Base-by-base conservation (phyloP, 2,113 vertebrate genomes). In the Ailuropoda melanoleuca region DNA sequence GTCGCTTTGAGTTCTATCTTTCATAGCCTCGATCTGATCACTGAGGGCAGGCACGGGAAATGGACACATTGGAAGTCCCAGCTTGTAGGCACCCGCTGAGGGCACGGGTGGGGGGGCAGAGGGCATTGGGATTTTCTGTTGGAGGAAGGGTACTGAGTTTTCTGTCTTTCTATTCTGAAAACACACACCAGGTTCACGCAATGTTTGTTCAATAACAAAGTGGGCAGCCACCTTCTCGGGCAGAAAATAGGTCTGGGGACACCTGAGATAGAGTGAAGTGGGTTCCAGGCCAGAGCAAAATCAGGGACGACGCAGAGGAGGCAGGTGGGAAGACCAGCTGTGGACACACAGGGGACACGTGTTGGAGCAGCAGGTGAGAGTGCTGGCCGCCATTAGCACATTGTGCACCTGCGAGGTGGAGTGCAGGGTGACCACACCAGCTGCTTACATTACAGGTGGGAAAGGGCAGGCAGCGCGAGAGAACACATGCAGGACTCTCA, bases 331-430 rank as follows among this genome's bases (percentile, higher is more conserved):
- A 26, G 48, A n/a, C 39, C 46, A n/a, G 50, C 53, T 50, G 13
- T 39, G 75, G 66, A 84, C 75, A 48, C 6, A 12, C 2, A 7
- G 17, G 55, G 21, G 46, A 4, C 6, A 14, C 34, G 8, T 21
- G 43, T 19, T 21, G 34, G 19, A 75, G 29, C 34, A 80, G 11
- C 26, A 1, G 55, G 88, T 80, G 58, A 18, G 55, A 70, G 64
- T 0, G 3, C 4, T 50, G 50, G 39, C 84, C 10, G 0, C 17
- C 34, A 29, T 46, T 3, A n/a, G 72, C 6, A 21, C n/a, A 5
- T 53, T 15, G 64, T 23, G 14, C 95, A 95, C 26, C 62, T 96
- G 90, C 72, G 37, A 10, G 4, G 15, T n/a, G 18, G 68, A 31
- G 62, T 3, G 24, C 15, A 13, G 37, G 43, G 37, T 1, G 17